phyloP scores from a whole-genome alignment of 2,113 vertebrate species.

The Carassius auratus region DNA sequence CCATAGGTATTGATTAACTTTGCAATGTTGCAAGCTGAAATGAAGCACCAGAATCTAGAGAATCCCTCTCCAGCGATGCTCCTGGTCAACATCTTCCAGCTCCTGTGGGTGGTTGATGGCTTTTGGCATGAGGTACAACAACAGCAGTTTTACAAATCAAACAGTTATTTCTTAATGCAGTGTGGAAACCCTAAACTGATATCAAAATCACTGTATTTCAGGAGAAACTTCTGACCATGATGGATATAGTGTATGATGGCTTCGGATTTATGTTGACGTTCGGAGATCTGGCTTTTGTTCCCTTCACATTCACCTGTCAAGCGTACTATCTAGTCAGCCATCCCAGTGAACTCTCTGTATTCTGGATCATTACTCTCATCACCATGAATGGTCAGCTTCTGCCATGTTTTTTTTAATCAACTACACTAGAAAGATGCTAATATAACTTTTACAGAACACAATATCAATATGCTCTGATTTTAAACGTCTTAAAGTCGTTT shows the following conservation, averaged over 20 bases:
- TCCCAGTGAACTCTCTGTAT: conserved; percentile 77
- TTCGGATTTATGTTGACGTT: conserved; percentile 96
- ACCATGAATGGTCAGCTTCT: conserved; percentile 84
- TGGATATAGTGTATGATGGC: conserved; percentile 91
- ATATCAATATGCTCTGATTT: background rate
- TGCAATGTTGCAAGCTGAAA: conserved; percentile 88
- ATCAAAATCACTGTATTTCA: conserved; percentile 57
- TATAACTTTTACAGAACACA: no score
- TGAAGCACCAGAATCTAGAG: conserved; percentile 80
- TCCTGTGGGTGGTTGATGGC: conserved; percentile 89
- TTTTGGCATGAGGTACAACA: conserved; percentile 92
- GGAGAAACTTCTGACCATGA: conserved; percentile 90
- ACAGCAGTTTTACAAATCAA: background rate
- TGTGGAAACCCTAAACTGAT: background rate
- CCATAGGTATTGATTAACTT: conserved; percentile 88
- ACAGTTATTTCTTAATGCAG: background rate
- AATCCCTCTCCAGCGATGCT: conserved; percentile 87
- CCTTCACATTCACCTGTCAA: conserved; percentile 90
- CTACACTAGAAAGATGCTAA: background rate
- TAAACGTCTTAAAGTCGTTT: background rate
- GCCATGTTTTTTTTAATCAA: background rate
- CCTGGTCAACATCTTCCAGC: conserved; percentile 89
- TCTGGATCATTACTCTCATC: conserved; percentile 70
- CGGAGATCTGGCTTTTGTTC: conserved; percentile 93
- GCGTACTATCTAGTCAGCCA: conserved; percentile 88